Percentiles rank a stretch among this genome's conserved stretches.
These are phyloP conservation scores for Microctenopoma stevenorrisi DNA, from an alignment of 2,797 vertebrate genomes.

Conservation along the genomic window DNA sequence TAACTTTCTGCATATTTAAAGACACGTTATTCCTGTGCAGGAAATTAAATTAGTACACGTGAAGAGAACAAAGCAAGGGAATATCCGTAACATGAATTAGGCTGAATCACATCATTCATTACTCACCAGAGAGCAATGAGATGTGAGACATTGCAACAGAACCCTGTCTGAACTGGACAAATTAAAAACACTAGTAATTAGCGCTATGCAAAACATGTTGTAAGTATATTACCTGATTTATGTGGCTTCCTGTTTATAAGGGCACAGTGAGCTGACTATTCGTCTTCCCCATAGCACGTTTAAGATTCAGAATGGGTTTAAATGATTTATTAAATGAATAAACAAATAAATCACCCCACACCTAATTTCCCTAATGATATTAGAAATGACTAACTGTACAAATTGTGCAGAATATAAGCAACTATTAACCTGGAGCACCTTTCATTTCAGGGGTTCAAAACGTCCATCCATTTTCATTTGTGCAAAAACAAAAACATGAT, in stretches of 20 bases:
- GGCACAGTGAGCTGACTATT: conserved; percentile 78
- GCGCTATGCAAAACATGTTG: conserved; percentile 85
- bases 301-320: conserved; percentile 84
- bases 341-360: conserved; percentile 86
- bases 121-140: conserved; percentile 80
- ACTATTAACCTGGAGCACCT: conserved; percentile 85
- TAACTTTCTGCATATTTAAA: conserved; percentile 60
- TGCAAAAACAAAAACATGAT: conserved; percentile 84
- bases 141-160: conserved; percentile 81
- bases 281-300: conserved; percentile 77
- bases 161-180: conserved; percentile 81
- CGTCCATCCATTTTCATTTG: conserved; percentile 84
- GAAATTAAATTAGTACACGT: conserved; percentile 72
- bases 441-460: conserved; percentile 81
- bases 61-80: conserved; percentile 70
- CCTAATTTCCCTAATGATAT: conserved; percentile 89
- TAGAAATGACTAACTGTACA: conserved; percentile 86
- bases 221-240: conserved; percentile 88
- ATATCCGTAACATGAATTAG: conserved; percentile 80
- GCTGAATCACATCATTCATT: conserved; percentile 81
- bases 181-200: conserved; percentile 88
- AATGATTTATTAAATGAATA: conserved; percentile 88
- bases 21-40: conserved; percentile 49
- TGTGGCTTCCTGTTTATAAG: conserved; percentile 84
- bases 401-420: conserved; percentile 83